A percentile compares a stretch with the other conserved stretches of the same genome.
Evolutionary conservation across 1,140 invertebrate genomes (phyloP).

Genomic region (Atopsyche davidsoni): DNA sequence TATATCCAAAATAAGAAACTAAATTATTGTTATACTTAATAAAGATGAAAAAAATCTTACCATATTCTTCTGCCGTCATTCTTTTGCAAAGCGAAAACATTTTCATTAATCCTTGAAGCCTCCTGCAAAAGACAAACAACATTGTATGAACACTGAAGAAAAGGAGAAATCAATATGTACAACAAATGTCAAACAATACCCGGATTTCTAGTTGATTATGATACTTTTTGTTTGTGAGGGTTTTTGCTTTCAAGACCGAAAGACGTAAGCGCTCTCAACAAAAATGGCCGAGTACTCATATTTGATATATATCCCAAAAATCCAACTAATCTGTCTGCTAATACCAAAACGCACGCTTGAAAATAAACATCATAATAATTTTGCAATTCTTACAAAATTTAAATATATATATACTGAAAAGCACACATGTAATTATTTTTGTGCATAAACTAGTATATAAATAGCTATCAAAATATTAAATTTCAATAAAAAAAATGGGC

Average conservation of each 20-base stretch:
- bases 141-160: not conserved
- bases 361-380: too few species aligned
- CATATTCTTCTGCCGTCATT: constrained; percentile 21
- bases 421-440: constrained; percentile 6
- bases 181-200: not conserved
- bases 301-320: too few species aligned
- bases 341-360: too few species aligned
- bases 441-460: constrained; percentile 6
- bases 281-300: too few species aligned
- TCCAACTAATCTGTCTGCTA: too few species aligned
- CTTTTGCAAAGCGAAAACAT: constrained; percentile 22
- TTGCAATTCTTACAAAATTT: constrained; percentile 1
- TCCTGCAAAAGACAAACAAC: not conserved
- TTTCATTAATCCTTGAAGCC: constrained; percentile 4
- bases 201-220: not conserved
- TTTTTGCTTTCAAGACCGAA: not conserved
- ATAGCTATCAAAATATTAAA: not conserved
- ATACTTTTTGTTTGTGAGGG: not conserved
- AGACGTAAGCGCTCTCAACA: not conserved
- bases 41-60: constrained; percentile 3
- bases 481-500: not conserved
- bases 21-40: constrained; percentile 1
- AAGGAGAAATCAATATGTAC: not conserved
- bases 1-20: not conserved
- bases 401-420: constrained; percentile 8